Evolutionary conservation across 1,140 invertebrate genomes (phyloP).

Genomic region (Polypedilum vanderplanki): DNA sequence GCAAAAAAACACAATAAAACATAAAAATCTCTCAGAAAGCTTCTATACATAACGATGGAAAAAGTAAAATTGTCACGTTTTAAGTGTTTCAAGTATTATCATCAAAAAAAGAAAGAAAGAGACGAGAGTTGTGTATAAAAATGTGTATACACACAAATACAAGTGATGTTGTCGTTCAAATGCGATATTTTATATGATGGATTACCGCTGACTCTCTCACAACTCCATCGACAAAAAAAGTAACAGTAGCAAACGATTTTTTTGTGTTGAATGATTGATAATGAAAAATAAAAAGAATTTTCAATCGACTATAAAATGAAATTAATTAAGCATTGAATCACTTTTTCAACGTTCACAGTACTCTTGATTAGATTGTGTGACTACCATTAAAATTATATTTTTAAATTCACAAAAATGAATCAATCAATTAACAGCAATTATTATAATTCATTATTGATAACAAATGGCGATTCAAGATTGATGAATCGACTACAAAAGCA

Average conservation of each 20-base stretch:
- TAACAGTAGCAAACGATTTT: no score
- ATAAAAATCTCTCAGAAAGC: not conserved
- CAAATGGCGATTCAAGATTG: not conserved
- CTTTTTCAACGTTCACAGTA: not conserved
- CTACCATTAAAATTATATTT: not conserved
- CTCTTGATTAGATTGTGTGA: conserved; percentile 11
- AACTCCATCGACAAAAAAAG: not conserved
- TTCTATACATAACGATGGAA: not conserved
- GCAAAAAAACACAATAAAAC: no score
- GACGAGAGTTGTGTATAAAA: not conserved
- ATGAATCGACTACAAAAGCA: not conserved
- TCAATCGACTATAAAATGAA: conserved; percentile 6
- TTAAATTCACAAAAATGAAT: not conserved
- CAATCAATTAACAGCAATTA: conserved; percentile 27
- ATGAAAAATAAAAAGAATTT: not conserved
- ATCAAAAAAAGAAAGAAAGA: not conserved
- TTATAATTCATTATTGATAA: conserved; percentile 27
- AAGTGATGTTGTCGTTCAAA: not conserved
- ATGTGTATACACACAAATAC: not conserved
- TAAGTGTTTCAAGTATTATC: conserved; percentile 19
- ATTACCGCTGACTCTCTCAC: not conserved
- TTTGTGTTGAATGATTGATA: conserved; percentile 5
- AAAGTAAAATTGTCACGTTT: conserved; percentile 18
- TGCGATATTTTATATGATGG: conserved; percentile 4
- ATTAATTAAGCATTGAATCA: conserved; percentile 19